A percentile compares a stretch with the other conserved stretches of the same genome.
phyloP scores from a whole-genome alignment of 1,140 invertebrate species.

The Agrypnia vestita region DNA sequence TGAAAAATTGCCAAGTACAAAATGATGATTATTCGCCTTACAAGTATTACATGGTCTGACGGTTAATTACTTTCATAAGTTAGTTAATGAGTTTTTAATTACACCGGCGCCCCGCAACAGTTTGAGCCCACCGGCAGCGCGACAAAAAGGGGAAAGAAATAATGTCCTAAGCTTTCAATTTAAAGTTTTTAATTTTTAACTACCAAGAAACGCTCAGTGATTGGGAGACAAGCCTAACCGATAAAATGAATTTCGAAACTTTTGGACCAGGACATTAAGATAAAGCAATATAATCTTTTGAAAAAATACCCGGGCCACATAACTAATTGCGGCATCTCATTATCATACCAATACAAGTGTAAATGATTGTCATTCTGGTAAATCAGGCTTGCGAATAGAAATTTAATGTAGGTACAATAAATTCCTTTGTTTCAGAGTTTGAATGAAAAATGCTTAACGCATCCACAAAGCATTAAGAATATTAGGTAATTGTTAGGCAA shows the following conservation, averaged over 20 bases:
- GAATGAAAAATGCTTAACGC: neutral
- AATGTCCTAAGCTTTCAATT: neutral
- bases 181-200: neutral
- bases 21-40: conserved; percentile 6
- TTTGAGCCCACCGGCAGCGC: neutral
- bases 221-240: too few relatives aligned
- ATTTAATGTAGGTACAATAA: neutral
- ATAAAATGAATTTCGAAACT: too few relatives aligned
- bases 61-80: conserved; percentile 41
- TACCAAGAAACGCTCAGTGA: neutral
- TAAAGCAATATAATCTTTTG: too few relatives aligned
- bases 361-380: too few relatives aligned
- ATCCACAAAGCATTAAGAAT: neutral
- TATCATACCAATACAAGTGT: too few relatives aligned
- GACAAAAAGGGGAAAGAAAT: neutral
- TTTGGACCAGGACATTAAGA: too few relatives aligned
- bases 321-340: too few relatives aligned
- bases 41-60: conserved; percentile 7
- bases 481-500: too few relatives aligned
- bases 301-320: too few relatives aligned
- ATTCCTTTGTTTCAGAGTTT: neutral
- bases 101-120: neutral
- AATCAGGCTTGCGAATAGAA: neutral
- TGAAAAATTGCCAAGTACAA: neutral
- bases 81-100: conserved; percentile 41